Base-by-base conservation (phyloP, 1,140 invertebrate species). In the Anastrepha obliqua region DNA sequence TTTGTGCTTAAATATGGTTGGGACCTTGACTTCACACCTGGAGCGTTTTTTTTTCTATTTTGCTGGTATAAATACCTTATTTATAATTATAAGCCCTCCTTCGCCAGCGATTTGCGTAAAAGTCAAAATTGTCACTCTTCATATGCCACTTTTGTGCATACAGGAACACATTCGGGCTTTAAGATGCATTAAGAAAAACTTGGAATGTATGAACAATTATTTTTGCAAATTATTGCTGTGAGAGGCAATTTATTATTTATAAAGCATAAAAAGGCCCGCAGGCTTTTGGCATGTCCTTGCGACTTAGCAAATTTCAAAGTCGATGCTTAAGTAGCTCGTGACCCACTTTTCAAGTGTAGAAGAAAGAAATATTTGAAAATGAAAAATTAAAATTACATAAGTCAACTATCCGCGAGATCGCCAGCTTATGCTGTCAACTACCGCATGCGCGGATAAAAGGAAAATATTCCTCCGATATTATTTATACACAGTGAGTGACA, bases 311-410 rank as follows among this genome's bases (percentile, higher is more conserved):
- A 20, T 81, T 81, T 42, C 29, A 67, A 67, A 74, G 70, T 55
- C 47, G 20, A 20, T 81, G 13, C 15, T 29, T 81, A 81, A 81
- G 74, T n/a, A 17, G 47, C 47, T 81, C 74, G 44, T 81, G 74
- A 81, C 74, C 74, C 17, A 81, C 74, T 55, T 81, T 81, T 55
- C 74, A 51, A 81, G 44, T 13, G 20, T 2, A n/a, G 67, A 74
- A 74, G 9, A 74, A 17, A 44, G 67, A 74, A 42, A 74, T 44
- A 74, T 47, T 74, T n/a, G 42, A 81, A 81, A 81, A 81, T 81
- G 74, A 81, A 81, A 81, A 81, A 81, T 81, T 81, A 81, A 81
- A 81, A 81, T 81, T 81, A 81, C 74, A 81, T 81, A 81, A 81
- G 74, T 11, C 17, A 42, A 29, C 47, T 58, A 81, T 81, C 74